Conservation (phyloP, 2,113 vertebrate species). For the Noturus placidus region DNA sequence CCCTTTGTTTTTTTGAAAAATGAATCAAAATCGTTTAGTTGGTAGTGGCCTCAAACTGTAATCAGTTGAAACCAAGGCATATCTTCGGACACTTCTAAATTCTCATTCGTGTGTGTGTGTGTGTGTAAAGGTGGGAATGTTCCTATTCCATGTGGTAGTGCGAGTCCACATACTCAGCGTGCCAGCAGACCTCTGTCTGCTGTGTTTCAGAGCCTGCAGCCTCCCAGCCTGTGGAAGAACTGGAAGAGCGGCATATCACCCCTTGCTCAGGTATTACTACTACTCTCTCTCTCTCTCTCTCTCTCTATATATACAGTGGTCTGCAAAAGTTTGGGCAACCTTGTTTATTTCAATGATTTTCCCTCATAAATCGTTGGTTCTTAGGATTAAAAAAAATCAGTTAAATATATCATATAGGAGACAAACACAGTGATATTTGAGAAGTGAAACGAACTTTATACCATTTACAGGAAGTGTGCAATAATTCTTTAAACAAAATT, state of each 20-base stretch:
- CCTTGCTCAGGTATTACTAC: slow-evolving; percentile 81
- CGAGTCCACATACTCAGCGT: slow-evolving; percentile 76
- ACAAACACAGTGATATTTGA: too few species aligned
- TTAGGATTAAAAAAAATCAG: too few species aligned
- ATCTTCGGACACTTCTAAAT: neutral
- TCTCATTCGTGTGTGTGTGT: neutral
- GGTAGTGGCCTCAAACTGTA: neutral
- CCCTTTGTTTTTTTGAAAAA: neutral
- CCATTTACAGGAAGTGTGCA: too few species aligned
- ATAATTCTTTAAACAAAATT: too few species aligned
- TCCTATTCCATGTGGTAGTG: slow-evolving; percentile 61
- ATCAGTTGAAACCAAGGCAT: neutral
- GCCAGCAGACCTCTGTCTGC: slow-evolving; percentile 86
- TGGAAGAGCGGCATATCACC: slow-evolving; percentile 83
- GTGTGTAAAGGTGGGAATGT: slow-evolving; percentile 63
- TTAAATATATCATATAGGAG: too few species aligned
- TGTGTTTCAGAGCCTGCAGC: slow-evolving; percentile 91
- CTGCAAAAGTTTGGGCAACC: too few species aligned
- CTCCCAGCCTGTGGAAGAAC: slow-evolving; percentile 87
- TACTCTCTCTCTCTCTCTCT: neutral
- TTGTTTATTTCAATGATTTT: too few species aligned
- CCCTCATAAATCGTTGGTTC: too few species aligned
- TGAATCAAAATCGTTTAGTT: neutral
- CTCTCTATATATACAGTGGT: too few species aligned
- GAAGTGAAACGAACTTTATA: too few species aligned